Conservation (phyloP, 2,888 invertebrate species). For the Flexamia atlantica region DNA sequence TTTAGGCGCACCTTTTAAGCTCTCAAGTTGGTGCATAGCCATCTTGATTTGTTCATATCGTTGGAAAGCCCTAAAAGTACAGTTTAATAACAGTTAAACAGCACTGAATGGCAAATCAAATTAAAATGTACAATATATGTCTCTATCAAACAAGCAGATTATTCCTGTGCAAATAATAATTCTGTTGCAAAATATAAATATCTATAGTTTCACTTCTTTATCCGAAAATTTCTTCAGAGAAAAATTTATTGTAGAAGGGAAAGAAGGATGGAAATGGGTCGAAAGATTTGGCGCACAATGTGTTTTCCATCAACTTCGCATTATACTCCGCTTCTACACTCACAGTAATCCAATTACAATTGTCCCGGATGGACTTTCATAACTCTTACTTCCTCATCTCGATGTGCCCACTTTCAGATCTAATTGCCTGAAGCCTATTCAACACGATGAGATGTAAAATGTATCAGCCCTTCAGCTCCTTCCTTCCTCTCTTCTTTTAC, state of each 20-base stretch:
- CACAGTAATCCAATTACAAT: constrained; percentile 24
- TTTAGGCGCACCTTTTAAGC: too few species aligned
- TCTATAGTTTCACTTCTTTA: too few species aligned
- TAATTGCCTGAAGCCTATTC: constrained; percentile 27
- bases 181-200: too few species aligned
- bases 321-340: constrained; percentile 1
- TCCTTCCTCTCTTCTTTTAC: constrained; percentile 19
- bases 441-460: constrained; percentile 25
- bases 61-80: too few species aligned
- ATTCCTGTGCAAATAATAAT: too few species aligned
- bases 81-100: too few species aligned
- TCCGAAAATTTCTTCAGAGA: too few species aligned
- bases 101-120: too few species aligned
- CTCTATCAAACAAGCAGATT: too few species aligned
- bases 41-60: too few species aligned
- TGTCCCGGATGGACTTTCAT: constrained; percentile 26
- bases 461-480: constrained; percentile 27
- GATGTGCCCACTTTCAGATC: constrained; percentile 23
- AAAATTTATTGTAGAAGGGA: not conserved
- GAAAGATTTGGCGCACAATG: not conserved
- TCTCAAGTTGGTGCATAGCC: too few species aligned
- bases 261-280: not conserved
- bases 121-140: too few species aligned
- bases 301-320: not conserved
- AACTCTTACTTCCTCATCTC: constrained; percentile 27